Conservation (phyloP, 2,888 invertebrate genomes). For the Drosophila greeni region DNA sequence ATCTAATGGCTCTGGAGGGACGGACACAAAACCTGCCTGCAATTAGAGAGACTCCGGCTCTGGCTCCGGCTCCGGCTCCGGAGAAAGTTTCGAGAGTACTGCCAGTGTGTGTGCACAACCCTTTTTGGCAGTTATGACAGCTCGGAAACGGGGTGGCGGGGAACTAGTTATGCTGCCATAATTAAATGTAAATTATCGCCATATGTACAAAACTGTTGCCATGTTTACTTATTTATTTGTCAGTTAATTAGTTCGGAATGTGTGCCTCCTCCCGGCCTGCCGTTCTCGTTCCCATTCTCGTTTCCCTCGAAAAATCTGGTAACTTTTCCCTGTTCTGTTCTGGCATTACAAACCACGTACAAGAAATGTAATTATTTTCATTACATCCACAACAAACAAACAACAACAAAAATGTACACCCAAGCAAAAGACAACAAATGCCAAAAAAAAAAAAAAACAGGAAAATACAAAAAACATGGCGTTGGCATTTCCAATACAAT, state of each 20-base stretch:
- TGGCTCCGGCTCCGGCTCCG: background rate
- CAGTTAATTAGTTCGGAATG: conserved; percentile 52
- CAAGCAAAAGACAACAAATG: conserved; percentile 36
- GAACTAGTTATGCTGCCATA: conserved; percentile 49
- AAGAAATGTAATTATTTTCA: conserved; percentile 63
- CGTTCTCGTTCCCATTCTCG: background rate
- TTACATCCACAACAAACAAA: conserved; percentile 46
- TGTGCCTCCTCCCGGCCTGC: background rate
- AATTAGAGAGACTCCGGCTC: conserved; percentile 32
- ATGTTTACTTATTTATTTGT: conserved; percentile 58
- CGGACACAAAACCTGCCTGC: conserved; percentile 26
- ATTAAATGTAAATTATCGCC: conserved; percentile 66
- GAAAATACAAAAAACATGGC: conserved; percentile 22
- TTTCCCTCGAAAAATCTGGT: conserved; percentile 17
- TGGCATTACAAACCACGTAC: conserved; percentile 43
- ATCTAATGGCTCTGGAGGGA: conserved; percentile 35
- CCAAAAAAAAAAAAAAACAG: conserved; percentile 21
- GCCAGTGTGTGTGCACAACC: conserved; percentile 19
- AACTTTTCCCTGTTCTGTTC: conserved; percentile 35
- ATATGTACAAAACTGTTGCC: conserved; percentile 52
- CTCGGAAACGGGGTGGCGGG: conserved; percentile 38
- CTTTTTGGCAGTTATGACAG: conserved; percentile 49
- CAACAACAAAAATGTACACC: conserved; percentile 23
- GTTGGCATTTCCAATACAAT: conserved; percentile 37
- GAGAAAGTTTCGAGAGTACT: conserved; percentile 9